These are phyloP conservation scores for Chamaea fasciata DNA, from an alignment of 2,113 vertebrate species.

Conservation along the genomic window DNA sequence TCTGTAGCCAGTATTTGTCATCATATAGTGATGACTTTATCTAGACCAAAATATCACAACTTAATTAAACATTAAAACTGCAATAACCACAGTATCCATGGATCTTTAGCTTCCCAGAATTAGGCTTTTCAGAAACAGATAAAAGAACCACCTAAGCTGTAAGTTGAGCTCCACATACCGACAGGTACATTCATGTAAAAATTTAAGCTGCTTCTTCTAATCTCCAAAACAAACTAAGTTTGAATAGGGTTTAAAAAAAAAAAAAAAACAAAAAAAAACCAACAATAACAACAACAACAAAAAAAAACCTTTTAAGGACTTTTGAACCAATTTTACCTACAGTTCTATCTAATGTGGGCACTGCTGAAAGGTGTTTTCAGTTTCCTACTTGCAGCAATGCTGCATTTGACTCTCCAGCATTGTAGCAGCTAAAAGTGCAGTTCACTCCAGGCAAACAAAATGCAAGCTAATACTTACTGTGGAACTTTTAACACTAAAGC, in stretches of 20 bases:
- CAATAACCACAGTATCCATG: neutral
- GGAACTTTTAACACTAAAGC: neutral
- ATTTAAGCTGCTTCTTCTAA: neutral
- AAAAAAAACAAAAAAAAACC: no score
- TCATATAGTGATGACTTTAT: neutral
- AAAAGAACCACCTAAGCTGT: neutral
- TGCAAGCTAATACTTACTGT: neutral
- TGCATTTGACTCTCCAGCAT: neutral
- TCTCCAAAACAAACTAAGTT: neutral
- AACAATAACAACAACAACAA: no score
- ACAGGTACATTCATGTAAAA: neutral
- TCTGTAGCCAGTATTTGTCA: accelerated
- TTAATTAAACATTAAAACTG: neutral
- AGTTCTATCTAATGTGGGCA: neutral
- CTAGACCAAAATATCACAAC: neutral
- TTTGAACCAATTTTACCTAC: neutral
- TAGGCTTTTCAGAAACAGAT: neutral
- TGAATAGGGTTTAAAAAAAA: no score
- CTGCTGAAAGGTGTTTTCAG: neutral
- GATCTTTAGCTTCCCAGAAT: neutral
- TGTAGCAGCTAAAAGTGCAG: neutral
- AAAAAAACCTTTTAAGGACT: neutral
- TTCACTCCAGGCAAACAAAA: neutral
- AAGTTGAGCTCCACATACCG: neutral
- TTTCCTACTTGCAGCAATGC: neutral